Conservation (phyloP, 2,113 vertebrate genomes). For the Pygoscelis antarcticus region DNA sequence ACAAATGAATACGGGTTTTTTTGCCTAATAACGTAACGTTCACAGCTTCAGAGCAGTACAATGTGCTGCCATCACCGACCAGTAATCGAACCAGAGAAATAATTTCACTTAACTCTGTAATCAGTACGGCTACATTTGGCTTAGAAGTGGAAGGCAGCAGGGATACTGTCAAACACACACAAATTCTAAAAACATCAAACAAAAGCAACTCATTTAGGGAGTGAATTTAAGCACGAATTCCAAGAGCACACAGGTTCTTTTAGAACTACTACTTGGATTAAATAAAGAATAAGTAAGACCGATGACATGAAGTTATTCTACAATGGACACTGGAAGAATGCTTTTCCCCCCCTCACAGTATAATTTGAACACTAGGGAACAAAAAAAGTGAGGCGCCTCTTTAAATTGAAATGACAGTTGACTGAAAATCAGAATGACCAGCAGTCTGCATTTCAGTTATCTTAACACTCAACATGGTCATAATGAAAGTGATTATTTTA, state of each 20-base stretch:
- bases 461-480: not conserved
- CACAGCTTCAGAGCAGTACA: not conserved
- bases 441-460: not conserved
- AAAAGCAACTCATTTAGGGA: not conserved
- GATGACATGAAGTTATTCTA: not conserved
- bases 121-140: not conserved
- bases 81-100: not conserved
- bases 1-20: accelerated
- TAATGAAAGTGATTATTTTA: not conserved
- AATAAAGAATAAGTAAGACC: not conserved
- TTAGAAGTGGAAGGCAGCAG: not conserved
- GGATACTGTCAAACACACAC: not conserved
- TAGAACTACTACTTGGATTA: not conserved
- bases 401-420: not conserved
- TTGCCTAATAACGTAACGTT: accelerated
- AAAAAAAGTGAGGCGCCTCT: not conserved
- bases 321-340: not conserved
- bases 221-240: not conserved
- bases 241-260: not conserved
- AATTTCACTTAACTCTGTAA: not conserved
- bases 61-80: not conserved
- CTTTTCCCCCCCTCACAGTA: not conserved
- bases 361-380: not conserved
- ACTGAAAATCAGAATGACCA: not conserved
- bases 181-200: not conserved